These are phyloP conservation scores for Drosophila setosimentum DNA, from an alignment of 2,888 invertebrate genomes.

Conservation along the genomic window DNA sequence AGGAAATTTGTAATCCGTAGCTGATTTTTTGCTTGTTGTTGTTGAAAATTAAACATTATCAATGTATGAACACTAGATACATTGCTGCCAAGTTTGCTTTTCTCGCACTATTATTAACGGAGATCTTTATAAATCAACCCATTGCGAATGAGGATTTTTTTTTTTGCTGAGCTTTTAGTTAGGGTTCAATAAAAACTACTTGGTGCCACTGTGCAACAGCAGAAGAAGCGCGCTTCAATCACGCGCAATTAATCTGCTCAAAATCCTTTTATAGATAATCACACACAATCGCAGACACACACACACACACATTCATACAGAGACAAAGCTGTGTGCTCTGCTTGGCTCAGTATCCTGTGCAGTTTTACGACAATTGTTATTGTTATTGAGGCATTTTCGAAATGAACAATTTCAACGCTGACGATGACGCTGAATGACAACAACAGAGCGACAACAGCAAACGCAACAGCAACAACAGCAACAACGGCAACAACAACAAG, in stretches of 20 bases:
- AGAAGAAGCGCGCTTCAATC: conserved; percentile 74
- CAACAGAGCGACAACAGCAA: conserved; percentile 41
- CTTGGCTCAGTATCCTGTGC: conserved; percentile 69
- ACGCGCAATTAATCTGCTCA: conserved; percentile 82
- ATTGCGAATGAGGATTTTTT: neutral
- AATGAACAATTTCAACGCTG: conserved; percentile 79
- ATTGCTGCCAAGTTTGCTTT: neutral
- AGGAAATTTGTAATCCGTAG: neutral
- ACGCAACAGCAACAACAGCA: conserved; percentile 21
- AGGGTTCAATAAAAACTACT: conserved; percentile 3
- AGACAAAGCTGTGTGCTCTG: conserved; percentile 36
- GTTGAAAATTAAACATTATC: neutral
- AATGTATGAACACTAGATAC: neutral
- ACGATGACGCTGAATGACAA: conserved; percentile 78
- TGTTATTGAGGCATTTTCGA: conserved; percentile 82
- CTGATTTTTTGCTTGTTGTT: neutral
- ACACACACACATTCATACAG: conserved; percentile 16
- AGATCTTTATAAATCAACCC: neutral
- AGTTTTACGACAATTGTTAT: conserved; percentile 81
- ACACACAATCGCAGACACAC: conserved; percentile 63
- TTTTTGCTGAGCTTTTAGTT: conserved; percentile 4
- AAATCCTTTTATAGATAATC: conserved; percentile 82
- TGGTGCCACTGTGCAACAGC: conserved; percentile 61
- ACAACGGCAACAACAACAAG: conserved; percentile 13
- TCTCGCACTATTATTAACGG: neutral